Base-by-base conservation (phyloP, 2,113 vertebrate genomes). In the Nibea coibor region DNA sequence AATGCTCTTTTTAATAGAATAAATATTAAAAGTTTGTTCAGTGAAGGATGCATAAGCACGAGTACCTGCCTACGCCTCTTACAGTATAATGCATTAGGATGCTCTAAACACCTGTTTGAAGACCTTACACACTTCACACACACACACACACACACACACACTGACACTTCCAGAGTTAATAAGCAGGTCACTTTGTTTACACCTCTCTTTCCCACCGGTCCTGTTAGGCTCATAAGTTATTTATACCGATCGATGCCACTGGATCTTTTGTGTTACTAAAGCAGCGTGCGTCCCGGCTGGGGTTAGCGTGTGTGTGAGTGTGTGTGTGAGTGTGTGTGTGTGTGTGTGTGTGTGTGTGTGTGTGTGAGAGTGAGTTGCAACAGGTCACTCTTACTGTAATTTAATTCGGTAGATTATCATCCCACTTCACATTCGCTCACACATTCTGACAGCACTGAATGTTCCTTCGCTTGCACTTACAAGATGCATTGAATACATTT, bases 171-270 rank as follows among this genome's bases (percentile, higher is more conserved):
- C 48, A 35, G 9, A 51, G 58, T 62, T 62, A 71, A 76, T 39
- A 54, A 53, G 3, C 74, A 67, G 71, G 71, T 82, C 14, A 51
- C 45, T 81, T n/a, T 80, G 68, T 81, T 81, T 75, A 78, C 80
- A 75, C 58, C 54, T 73, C 51, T 71, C 43, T 56, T 1, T 71
- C 82, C 83, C 89, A 58, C 15, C 15, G 45, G 70, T 74, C 58
- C 72, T 75, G n/a, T 82, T 63, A 61, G 57, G 24, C 75, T 89
- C 82, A 88, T 92, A 73, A 77, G 14, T 87, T 79, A 88, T 89
- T 91, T 45, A 90, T 74, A 72, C 12, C 47, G 62, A 80, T 89
- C 54, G 16, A 83, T 83, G 80, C 69, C 50, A 0, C 48, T 51
- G 87, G 88, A 87, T 76, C 75, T 87, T 71, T 85, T 51, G 50